Percentiles rank a stretch among this genome's conserved stretches.
phyloP scores from a whole-genome alignment of 2,888 invertebrate genomes.

The Scrobipalpa costella region DNA sequence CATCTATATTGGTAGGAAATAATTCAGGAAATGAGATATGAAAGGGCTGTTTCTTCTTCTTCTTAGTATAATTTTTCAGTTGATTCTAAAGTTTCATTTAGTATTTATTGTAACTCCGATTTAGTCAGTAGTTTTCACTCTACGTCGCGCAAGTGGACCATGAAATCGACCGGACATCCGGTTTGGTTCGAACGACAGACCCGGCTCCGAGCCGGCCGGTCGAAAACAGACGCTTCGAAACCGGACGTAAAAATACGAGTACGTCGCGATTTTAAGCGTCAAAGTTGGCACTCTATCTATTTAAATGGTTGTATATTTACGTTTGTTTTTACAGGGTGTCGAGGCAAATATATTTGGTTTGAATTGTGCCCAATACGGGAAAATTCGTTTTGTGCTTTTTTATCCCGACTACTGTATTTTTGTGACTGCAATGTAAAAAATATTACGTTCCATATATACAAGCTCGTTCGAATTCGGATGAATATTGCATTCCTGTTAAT shows the following conservation, averaged over 20 bases:
- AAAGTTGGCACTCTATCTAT: slow-evolving; percentile 5
- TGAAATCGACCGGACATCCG: slow-evolving; percentile 54
- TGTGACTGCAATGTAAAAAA: neutral
- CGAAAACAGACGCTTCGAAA: neutral
- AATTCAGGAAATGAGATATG: no score
- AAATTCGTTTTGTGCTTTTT: slow-evolving; percentile 4
- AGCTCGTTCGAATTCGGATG: neutral
- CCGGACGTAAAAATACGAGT: slow-evolving; percentile 3
- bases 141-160: slow-evolving; percentile 33
- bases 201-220: neutral
- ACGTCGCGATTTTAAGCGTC: slow-evolving; percentile 8
- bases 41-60: no score
- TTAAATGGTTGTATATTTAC: slow-evolving; percentile 3
- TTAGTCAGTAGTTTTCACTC: slow-evolving; percentile 11
- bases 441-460: neutral
- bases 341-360: slow-evolving; percentile 13
- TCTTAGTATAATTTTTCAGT: no score
- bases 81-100: neutral
- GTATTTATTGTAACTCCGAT: slow-evolving; percentile 7
- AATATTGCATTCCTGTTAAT: no score
- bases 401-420: neutral
- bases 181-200: slow-evolving; percentile 33
- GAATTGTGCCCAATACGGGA: neutral
- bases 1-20: no score
- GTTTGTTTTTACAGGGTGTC: neutral